Percentiles rank a stretch among this genome's conserved stretches.
Evolutionary conservation across 2,888 invertebrate genomes (phyloP).

Genomic region (Cerceris rybyensis): DNA sequence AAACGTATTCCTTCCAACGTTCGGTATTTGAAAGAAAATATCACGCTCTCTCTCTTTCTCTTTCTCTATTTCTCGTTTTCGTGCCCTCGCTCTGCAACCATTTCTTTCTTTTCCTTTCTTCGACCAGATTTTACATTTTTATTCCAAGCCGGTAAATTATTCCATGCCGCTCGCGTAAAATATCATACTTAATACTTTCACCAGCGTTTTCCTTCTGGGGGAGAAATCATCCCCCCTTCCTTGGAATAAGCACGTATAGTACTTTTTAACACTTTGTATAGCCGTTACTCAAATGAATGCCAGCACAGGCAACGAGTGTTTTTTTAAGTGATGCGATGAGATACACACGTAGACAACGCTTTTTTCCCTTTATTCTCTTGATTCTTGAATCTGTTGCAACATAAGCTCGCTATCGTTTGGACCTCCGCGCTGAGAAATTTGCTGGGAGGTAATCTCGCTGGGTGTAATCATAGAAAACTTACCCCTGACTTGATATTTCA

Average conservation of each 20-base stretch:
- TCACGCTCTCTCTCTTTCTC: not conserved
- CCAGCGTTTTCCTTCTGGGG: not conserved
- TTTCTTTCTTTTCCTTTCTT: not conserved
- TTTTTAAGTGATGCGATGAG: too few relatives aligned
- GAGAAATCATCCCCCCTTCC: conserved; percentile 6
- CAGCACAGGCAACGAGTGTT: too few relatives aligned
- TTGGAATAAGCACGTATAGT: not conserved
- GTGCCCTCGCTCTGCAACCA: not conserved
- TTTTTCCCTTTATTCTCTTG: too few relatives aligned
- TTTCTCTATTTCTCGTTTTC: not conserved
- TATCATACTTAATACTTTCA: conserved; percentile 14
- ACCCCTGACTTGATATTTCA: too few relatives aligned
- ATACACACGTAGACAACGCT: too few relatives aligned
- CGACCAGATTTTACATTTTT: conserved; percentile 24
- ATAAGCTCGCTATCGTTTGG: too few relatives aligned
- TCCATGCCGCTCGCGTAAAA: conserved; percentile 10
- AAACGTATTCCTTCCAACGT: conserved; percentile 30
- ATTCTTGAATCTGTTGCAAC: too few relatives aligned
- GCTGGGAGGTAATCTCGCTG: too few relatives aligned
- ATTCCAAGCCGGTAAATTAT: conserved; percentile 25
- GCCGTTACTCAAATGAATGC: too few relatives aligned
- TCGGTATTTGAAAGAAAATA: conserved; percentile 31
- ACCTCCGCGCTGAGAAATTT: too few relatives aligned
- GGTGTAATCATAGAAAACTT: too few relatives aligned
- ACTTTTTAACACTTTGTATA: too few relatives aligned